These are phyloP conservation scores for Homalodisca vitripennis DNA, from an alignment of 1,140 invertebrate species.

Conservation along the genomic window DNA sequence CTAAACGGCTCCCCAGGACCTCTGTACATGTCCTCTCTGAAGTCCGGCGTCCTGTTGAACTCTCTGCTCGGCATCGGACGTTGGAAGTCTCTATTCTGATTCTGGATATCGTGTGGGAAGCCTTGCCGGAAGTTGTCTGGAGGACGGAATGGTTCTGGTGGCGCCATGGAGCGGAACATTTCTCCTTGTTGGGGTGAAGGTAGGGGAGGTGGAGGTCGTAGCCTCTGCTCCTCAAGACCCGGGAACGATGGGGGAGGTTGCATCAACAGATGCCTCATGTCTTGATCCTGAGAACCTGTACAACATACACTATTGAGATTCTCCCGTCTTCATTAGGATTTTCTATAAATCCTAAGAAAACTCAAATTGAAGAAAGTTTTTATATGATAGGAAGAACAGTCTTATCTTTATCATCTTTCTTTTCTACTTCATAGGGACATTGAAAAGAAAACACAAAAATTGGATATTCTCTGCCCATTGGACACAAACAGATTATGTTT, in stretches of 20 bases:
- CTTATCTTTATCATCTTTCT: too few relatives aligned
- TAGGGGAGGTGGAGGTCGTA: background rate
- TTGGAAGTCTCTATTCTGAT: background rate
- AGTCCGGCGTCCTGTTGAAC: background rate
- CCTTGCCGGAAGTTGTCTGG: constrained; percentile 13
- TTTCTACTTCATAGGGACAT: too few relatives aligned
- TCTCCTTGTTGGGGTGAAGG: background rate
- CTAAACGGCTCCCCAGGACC: background rate
- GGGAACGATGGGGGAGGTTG: constrained; percentile 8
- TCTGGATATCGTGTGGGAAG: background rate
- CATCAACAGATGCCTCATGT: constrained; percentile 27
- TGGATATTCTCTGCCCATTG: too few relatives aligned
- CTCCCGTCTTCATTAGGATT: too few relatives aligned
- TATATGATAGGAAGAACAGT: too few relatives aligned
- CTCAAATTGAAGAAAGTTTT: too few relatives aligned
- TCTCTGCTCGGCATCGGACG: background rate
- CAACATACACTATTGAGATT: too few relatives aligned
- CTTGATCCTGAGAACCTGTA: constrained; percentile 18
- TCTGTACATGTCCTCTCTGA: background rate
- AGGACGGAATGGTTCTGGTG: background rate
- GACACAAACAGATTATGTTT: too few relatives aligned
- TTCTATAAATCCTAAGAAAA: too few relatives aligned
- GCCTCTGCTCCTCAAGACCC: background rate
- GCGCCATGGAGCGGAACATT: background rate
- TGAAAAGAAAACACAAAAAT: too few relatives aligned